phyloP scores from a whole-genome alignment of 2,888 invertebrate species.

The Nephrotoma flavescens region DNA sequence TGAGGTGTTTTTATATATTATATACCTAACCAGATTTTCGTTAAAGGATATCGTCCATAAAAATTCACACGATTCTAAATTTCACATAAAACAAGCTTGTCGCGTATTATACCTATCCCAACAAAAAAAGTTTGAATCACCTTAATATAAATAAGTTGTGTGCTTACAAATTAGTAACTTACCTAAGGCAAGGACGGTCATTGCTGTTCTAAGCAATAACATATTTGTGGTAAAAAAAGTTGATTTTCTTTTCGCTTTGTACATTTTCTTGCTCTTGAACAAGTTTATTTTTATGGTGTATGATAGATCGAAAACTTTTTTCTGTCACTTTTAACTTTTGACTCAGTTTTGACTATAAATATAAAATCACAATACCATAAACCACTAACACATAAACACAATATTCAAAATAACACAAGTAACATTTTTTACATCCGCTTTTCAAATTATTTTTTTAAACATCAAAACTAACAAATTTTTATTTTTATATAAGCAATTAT shows the following conservation, averaged over 20 bases:
- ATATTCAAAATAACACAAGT: not conserved
- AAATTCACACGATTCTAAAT: not conserved
- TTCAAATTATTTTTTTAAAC: not conserved
- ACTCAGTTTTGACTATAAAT: not conserved
- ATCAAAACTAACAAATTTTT: not conserved
- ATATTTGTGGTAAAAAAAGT: not conserved
- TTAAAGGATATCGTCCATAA: not conserved
- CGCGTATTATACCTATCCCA: not conserved
- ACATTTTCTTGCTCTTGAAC: not conserved
- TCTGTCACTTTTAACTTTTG: not conserved
- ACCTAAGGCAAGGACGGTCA: conserved; percentile 10
- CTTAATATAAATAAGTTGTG: not conserved
- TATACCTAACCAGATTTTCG: not conserved
- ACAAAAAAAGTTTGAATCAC: not conserved
- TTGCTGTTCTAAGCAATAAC: conserved; percentile 7
- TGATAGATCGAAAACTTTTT: not conserved
- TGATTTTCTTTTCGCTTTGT: not conserved
- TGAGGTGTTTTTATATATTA: not conserved
- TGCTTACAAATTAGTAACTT: not conserved
- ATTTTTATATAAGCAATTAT: not conserved
- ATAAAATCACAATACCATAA: not conserved
- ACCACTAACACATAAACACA: not conserved
- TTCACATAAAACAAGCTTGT: not conserved
- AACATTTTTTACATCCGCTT: not conserved
- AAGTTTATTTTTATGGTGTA: not conserved